These are phyloP conservation scores for Dynastes tityus DNA, from an alignment of 2,888 invertebrate species.

Conservation along the genomic window DNA sequence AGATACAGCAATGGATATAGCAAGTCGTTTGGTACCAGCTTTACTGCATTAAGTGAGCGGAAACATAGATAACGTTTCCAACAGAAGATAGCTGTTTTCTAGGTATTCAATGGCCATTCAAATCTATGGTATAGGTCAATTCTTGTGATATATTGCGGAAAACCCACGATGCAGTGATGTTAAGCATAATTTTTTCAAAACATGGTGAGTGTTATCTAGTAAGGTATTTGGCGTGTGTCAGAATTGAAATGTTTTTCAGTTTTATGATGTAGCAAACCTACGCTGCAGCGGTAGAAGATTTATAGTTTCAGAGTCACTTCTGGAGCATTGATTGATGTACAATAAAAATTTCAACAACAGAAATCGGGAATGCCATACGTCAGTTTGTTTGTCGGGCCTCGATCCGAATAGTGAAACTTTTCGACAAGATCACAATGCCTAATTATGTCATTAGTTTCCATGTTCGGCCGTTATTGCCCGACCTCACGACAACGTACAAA, in stretches of 20 bases:
- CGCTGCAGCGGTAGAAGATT: constrained; percentile 11
- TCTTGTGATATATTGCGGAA: too few species aligned
- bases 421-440: constrained; percentile 43
- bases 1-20: too few species aligned
- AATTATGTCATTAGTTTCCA: constrained; percentile 47
- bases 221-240: not conserved
- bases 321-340: constrained; percentile 34
- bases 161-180: too few species aligned
- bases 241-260: constrained; percentile 1
- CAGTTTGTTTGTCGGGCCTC: constrained; percentile 17
- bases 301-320: constrained; percentile 11
- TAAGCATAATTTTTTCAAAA: too few species aligned
- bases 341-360: constrained; percentile 38
- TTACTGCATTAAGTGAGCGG: too few species aligned
- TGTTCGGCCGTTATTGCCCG: constrained; percentile 45
- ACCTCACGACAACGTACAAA: constrained; percentile 37
- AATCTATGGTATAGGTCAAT: not conserved
- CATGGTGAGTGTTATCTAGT: too few species aligned
- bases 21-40: too few species aligned
- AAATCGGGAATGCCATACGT: constrained; percentile 24
- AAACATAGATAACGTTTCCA: too few species aligned
- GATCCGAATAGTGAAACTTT: constrained; percentile 8
- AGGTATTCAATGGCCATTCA: not conserved
- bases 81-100: too few species aligned
- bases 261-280: constrained; percentile 7